Percentiles rank a stretch among this genome's conserved stretches.
phyloP scores from a whole-genome alignment of 2,113 vertebrate species.

The Chloropsis hardwickii region DNA sequence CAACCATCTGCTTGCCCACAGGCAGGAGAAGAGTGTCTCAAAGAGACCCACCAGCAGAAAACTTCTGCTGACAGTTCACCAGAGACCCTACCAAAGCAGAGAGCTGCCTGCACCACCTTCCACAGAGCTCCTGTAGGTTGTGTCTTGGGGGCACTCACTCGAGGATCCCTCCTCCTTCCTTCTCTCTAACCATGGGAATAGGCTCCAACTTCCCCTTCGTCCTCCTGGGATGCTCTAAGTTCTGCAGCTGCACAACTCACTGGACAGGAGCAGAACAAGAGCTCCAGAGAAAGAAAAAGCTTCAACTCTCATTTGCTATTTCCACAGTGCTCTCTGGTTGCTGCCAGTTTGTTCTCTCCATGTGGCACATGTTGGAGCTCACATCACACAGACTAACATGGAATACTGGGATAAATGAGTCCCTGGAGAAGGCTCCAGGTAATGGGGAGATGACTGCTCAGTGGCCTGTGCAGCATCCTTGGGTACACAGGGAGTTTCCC shows the following conservation, averaged over 20 bases:
- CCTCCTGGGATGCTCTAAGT: background rate
- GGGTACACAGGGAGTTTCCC: background rate
- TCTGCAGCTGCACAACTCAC: background rate
- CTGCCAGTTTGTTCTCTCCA: background rate
- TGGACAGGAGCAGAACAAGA: background rate
- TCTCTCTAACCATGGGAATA: background rate
- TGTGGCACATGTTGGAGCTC: fast-evolving
- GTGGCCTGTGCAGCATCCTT: background rate
- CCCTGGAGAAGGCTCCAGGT: background rate
- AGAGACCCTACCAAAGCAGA: background rate
- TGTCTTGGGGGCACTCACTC: background rate
- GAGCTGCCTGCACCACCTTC: background rate
- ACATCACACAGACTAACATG: background rate
- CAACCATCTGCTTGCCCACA: background rate
- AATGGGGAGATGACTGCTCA: background rate
- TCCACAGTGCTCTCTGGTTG: background rate
- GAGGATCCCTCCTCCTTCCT: background rate
- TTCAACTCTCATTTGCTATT: background rate
- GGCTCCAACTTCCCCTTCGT: background rate
- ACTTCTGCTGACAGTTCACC: background rate
- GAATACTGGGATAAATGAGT: background rate
- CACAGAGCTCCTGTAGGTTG: background rate
- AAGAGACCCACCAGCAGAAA: background rate
- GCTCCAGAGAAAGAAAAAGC: background rate
- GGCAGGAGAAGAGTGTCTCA: background rate